These are phyloP conservation scores for Chironomus tepperi DNA, from an alignment of 1,140 invertebrate genomes.

Conservation along the genomic window DNA sequence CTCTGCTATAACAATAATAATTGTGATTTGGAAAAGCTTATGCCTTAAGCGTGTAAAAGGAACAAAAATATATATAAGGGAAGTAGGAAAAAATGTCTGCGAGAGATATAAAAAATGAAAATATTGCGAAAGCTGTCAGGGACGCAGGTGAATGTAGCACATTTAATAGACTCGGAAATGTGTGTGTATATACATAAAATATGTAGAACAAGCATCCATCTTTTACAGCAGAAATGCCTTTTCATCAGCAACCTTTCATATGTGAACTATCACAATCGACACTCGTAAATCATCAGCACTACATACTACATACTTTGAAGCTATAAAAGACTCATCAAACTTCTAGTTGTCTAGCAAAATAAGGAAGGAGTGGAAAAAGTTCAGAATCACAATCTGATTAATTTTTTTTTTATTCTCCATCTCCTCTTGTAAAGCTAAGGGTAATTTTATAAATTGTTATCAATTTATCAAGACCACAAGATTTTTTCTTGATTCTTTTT, in stretches of 20 bases:
- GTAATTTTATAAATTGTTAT: constrained; percentile 15
- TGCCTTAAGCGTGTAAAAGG: background rate
- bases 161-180: constrained; percentile 13
- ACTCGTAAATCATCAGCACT: background rate
- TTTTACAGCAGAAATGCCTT: background rate
- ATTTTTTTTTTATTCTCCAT: background rate
- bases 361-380: background rate
- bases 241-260: background rate
- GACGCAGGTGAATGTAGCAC: background rate
- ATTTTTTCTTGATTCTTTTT: background rate
- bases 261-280: constrained; percentile 7
- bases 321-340: constrained; percentile 14
- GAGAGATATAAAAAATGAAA: background rate
- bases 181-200: background rate
- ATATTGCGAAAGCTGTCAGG: too few species aligned
- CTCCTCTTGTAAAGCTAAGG: background rate
- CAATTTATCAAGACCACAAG: constrained; percentile 7
- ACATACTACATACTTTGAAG: background rate
- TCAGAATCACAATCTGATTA: constrained; percentile 7
- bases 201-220: background rate
- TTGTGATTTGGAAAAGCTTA: background rate
- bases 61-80: background rate
- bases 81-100: background rate
- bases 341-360: background rate
- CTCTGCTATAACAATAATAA: background rate